Base-by-base conservation (phyloP, 1,140 invertebrate genomes). In the Heliconius hermathena region DNA sequence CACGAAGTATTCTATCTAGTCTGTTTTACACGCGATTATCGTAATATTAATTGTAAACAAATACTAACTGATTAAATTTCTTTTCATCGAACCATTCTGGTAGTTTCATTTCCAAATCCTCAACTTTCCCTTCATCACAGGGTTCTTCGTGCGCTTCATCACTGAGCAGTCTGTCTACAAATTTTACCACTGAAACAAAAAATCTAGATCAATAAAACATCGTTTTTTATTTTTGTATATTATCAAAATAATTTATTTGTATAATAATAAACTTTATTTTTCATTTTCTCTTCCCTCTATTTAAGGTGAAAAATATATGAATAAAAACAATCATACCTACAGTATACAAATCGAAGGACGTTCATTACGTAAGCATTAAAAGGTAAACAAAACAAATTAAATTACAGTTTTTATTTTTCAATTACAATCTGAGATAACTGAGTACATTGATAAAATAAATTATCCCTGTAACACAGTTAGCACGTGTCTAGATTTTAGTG, bases 181-280 rank as follows among this genome's bases (percentile, higher is more conserved):
- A 91, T 49, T 92, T 84, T 75, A 93, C 85, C 79, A 85, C 93
- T 94, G 76, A 1, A 89, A 90, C 66, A 57, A 41, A 60, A 1
- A 89, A 90, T 71, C 16, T 52, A 52, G 8, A 46, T 46, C 13
- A 16, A 46, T 46, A 46, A 46, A 46, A 4, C 13, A 46, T 46
- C 13, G 16, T 46, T 16, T 46, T 46, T 46, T 46, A 36, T 36
- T 36, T 36, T 36, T 36, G 33, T 5, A 6, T 33, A 6, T 33
- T 33, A 33, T 33, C 4, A 33, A 33, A 33, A 36, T 36, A 36
- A 36, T 36, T 36, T 6, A 36, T 36, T 8, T 36, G 0, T 36
- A 36, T 36, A 36, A 36, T 6, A 36, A 36, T 36, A 36, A 36
- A 1, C 6, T 36, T 36, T 36, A 36, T 1, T 36, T 36, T 36